Conservation (phyloP, 2,888 invertebrate genomes). For the Eristalinus sepulchralis region DNA sequence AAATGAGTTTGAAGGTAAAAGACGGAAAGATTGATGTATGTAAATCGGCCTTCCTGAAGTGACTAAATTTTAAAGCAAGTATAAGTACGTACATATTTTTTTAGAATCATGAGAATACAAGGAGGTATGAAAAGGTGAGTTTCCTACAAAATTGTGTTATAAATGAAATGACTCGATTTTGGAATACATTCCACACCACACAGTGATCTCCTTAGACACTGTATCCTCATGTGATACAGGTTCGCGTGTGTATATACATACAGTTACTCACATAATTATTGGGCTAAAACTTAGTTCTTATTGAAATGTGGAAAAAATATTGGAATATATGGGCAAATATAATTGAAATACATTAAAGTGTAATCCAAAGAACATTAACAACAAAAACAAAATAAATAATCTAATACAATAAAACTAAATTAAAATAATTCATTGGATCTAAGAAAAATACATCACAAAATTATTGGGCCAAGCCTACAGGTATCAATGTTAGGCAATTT, state of each 20-base stretch:
- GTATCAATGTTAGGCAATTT: background rate
- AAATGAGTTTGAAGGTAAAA: background rate
- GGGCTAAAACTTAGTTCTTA: background rate
- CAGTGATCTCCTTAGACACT: too few species aligned
- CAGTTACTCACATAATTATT: background rate
- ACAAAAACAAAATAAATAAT: background rate
- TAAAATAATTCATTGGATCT: background rate
- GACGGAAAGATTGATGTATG: background rate
- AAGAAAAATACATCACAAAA: background rate
- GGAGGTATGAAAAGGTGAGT: too few species aligned
- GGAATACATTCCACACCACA: too few species aligned
- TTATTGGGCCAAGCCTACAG: background rate
- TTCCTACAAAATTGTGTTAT: too few species aligned
- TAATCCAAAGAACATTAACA: background rate
- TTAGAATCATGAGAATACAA: too few species aligned
- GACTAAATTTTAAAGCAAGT: too few species aligned
- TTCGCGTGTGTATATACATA: too few species aligned
- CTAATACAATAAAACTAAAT: background rate
- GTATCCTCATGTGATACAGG: too few species aligned
- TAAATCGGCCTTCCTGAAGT: background rate
- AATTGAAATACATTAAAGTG: background rate
- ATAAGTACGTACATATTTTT: too few species aligned
- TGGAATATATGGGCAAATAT: too few species aligned
- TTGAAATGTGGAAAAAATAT: background rate
- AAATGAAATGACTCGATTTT: too few species aligned